Percentiles rank a stretch among this genome's conserved stretches.
Conservation (phyloP, 2,113 vertebrate species). For the Actinemys pallida region DNA sequence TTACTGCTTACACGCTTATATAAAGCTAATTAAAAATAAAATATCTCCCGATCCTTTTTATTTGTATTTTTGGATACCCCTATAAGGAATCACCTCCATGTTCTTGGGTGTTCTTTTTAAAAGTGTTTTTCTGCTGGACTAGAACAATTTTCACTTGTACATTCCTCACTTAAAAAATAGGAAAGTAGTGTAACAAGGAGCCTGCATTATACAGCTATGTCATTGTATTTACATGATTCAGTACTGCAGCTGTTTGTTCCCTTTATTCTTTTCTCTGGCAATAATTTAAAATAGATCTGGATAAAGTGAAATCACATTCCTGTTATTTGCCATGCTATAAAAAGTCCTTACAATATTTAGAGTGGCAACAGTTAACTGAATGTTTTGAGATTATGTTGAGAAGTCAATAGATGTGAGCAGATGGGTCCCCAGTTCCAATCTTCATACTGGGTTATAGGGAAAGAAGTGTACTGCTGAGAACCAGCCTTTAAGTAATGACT, state of each 20-base stretch:
- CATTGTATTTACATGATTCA: conserved; percentile 55
- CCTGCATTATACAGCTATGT: conserved; percentile 46
- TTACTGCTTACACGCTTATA: conserved; percentile 66
- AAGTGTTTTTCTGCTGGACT: conserved; percentile 48
- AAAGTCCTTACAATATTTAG: conserved; percentile 42
- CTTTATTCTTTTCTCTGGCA: conserved; percentile 49
- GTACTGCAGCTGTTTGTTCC: conserved; percentile 63
- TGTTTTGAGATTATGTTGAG: conserved; percentile 29
- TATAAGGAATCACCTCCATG: conserved; percentile 63
- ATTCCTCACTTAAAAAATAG: conserved; percentile 58
- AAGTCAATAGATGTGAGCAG: conserved; percentile 70
- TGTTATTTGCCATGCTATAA: conserved; percentile 41
- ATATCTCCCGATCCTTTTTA: conserved; percentile 64
- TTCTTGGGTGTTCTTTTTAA: conserved; percentile 38
- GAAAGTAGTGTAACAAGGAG: conserved; percentile 53
- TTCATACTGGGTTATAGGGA: conserved; percentile 30
- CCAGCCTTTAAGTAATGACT: conserved; percentile 62
- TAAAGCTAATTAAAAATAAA: conserved; percentile 74
- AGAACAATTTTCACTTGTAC: conserved; percentile 43
- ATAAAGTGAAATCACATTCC: conserved; percentile 47
- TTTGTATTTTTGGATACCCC: conserved; percentile 66
- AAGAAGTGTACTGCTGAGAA: conserved; percentile 64
- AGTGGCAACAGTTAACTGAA: conserved; percentile 57
- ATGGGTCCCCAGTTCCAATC: conserved; percentile 55
- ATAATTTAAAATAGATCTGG: conserved; percentile 58